Percentiles rank a stretch among this genome's conserved stretches.
phyloP scores from a whole-genome alignment of 2,888 invertebrate genomes.

The Cacoxenus indagator region DNA sequence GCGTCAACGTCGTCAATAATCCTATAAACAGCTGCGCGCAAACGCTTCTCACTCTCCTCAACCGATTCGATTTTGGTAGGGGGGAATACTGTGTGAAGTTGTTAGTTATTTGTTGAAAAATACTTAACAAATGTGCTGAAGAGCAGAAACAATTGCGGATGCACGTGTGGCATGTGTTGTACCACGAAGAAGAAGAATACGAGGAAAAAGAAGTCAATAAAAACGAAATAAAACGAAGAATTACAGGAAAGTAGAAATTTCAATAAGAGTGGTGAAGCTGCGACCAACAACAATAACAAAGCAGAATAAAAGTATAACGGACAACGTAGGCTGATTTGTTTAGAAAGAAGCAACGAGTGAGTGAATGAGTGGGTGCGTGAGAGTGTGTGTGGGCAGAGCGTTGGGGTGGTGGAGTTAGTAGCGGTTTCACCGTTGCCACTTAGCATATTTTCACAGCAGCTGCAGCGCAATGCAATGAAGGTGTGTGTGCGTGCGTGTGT shows the following conservation, averaged over 20 bases:
- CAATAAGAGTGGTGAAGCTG: background rate
- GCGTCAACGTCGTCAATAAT: background rate
- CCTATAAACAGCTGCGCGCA: background rate
- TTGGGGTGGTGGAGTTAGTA: background rate
- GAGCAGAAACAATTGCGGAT: too few relatives aligned
- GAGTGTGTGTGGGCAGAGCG: background rate
- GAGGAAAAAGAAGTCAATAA: slow-evolving; percentile 58
- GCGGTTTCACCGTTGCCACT: slow-evolving; percentile 37
- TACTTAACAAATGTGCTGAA: background rate
- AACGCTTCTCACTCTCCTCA: background rate
- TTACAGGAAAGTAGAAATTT: background rate
- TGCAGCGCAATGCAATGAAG: slow-evolving; percentile 40
- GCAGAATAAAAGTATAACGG: background rate
- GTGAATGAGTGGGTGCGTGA: slow-evolving; percentile 23
- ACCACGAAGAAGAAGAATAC: too few relatives aligned
- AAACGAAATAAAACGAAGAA: slow-evolving; percentile 39
- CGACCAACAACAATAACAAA: slow-evolving; percentile 31
- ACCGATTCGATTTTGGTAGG: background rate
- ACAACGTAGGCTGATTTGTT: slow-evolving; percentile 48
- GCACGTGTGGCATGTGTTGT: too few relatives aligned
- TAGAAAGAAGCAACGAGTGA: slow-evolving; percentile 40
- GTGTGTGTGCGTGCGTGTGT: slow-evolving; percentile 10
- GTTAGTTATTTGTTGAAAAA: background rate
- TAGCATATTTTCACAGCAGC: slow-evolving; percentile 57
- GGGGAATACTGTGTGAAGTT: background rate